phyloP scores from a whole-genome alignment of 2,797 vertebrate genomes.

The Pteropus rufus region DNA sequence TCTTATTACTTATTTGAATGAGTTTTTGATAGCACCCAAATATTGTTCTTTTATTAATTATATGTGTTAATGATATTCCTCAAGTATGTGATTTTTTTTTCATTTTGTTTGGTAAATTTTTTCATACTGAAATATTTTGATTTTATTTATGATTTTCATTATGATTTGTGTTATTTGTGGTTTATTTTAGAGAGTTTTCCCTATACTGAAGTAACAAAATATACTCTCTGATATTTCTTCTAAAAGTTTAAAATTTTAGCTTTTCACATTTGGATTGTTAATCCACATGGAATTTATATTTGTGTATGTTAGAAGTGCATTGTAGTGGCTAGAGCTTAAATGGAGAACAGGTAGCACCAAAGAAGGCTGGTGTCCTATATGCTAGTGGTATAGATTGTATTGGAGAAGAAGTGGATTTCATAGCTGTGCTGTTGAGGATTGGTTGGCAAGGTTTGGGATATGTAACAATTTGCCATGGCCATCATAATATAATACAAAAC shows the following conservation, averaged over 20 bases:
- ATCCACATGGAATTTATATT: background rate
- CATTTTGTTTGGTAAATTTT: background rate
- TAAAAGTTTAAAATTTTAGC: background rate
- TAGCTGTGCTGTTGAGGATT: background rate
- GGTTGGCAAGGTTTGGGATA: background rate
- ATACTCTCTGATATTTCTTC: background rate
- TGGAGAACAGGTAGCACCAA: background rate
- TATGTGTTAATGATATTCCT: background rate
- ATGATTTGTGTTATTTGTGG: background rate
- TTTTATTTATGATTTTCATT: background rate
- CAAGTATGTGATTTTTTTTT: background rate
- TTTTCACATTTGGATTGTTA: background rate
- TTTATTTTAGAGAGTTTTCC: background rate
- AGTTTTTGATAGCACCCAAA: background rate
- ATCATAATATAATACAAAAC: background rate
- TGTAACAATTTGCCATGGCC: background rate
- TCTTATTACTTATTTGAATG: background rate
- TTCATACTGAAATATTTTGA: background rate
- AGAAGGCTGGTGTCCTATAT: background rate
- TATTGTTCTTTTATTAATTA: background rate
- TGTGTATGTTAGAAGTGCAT: background rate
- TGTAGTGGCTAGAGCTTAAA: background rate
- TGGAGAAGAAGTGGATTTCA: background rate
- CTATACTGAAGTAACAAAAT: background rate
- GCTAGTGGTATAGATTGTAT: background rate